phyloP scores from a whole-genome alignment of 1,140 invertebrate genomes.

The Drosophila insularis region DNA sequence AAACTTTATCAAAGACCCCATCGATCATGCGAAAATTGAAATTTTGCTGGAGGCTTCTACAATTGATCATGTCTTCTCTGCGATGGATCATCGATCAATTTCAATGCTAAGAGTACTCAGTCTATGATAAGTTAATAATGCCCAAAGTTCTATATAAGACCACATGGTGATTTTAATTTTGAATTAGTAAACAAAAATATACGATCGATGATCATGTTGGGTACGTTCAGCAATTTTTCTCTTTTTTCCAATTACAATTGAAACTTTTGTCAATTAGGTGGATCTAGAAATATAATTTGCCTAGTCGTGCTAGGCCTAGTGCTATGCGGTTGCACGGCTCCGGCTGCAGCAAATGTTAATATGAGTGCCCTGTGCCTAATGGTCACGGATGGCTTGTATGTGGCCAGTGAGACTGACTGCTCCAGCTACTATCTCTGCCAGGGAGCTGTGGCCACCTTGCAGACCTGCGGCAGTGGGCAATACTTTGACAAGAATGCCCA shows the following conservation, averaged over 20 bases:
- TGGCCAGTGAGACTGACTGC: conserved; percentile 47
- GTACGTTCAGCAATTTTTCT: conserved; percentile 15
- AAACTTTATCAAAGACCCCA: neutral
- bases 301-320: conserved; percentile 20
- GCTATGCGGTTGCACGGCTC: conserved; percentile 33
- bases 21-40: conserved; percentile 44
- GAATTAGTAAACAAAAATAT: conserved; percentile 36
- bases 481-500: conserved; percentile 46
- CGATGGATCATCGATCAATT: conserved; percentile 43
- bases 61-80: conserved; percentile 30
- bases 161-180: neutral
- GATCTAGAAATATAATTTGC: conserved; percentile 26
- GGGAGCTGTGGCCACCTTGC: conserved; percentile 21
- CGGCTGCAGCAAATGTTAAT: conserved; percentile 35
- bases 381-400: conserved; percentile 28
- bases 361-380: conserved; percentile 47
- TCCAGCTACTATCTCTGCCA: conserved; percentile 45
- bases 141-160: conserved; percentile 31
- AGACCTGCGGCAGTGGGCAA: conserved; percentile 28
- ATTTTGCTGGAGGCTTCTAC: conserved; percentile 2
- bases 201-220: conserved; percentile 27
- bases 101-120: neutral
- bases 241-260: neutral
- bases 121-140: conserved; percentile 18
- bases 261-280: conserved; percentile 15